Base-by-base conservation (phyloP, 2,797 vertebrate species). In the Hoplostethus atlanticus region DNA sequence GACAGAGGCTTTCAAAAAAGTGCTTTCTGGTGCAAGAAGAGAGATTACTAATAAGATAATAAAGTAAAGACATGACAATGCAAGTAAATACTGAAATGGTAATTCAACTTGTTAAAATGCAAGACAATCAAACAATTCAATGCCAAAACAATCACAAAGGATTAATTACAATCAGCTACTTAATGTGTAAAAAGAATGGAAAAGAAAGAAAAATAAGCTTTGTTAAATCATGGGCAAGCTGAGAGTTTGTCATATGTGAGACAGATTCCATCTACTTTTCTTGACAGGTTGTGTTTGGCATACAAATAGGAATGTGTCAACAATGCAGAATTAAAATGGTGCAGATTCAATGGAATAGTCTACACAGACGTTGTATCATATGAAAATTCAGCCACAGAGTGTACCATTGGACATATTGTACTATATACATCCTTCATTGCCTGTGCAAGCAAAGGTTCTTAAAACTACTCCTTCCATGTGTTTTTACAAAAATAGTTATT, bases 401-500 rank as follows among this genome's bases (percentile, higher is more conserved):
- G 90, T 91, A 92, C 92, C 90, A 81, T 86, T 72, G 81, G 81
- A 91, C 84, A 81, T 84, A 74, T 68, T 73, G 16, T 10, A 83
- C 78, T 92, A 92, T 92, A 83, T 94, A 94, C 93, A 95, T 71
- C 91, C 84, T 85, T 89, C 90, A 84, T 69, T 73, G 74, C 73
- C 73, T 86, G 82, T 85, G 85, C 88, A 90, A 91, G 85, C 88
- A 87, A 91, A 83, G 62, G 88, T 83, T 81, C 77, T 88, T 85
- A 82, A 90, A 92, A 89, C 85, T 64, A 84, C 69, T 77, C 73
- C 64, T 69, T 70, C 71, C 70, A 64, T 68, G 74, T 30, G 71
- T 75, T 76, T 59, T 87, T 95, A 95, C 84, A 95, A 95, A 95
- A 95, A 95, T 95, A 95, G 85, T 84, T 88, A 73, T 94, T 93